Evolutionary conservation across 2,113 vertebrate genomes (phyloP).

Genomic region (Ornithorhynchus anatinus): DNA sequence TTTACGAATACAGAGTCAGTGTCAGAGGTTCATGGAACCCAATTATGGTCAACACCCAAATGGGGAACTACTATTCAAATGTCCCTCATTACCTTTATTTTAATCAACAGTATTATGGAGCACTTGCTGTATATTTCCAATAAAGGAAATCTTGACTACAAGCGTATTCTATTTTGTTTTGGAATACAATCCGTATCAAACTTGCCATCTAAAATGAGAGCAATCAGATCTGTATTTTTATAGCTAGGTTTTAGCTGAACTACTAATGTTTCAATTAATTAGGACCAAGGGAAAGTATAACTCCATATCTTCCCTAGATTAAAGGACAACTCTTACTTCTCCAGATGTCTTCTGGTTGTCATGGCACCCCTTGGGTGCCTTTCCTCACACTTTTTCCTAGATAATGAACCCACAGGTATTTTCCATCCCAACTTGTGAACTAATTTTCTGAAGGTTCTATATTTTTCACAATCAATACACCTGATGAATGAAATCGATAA

Average conservation of each 20-base stretch:
- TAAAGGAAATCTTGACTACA: neutral
- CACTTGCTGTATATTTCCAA: neutral
- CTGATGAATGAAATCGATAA: slow-evolving; percentile 48
- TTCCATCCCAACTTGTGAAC: neutral
- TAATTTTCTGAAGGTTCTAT: neutral
- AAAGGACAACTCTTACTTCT: slow-evolving; percentile 51
- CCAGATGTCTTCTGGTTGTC: slow-evolving; percentile 67
- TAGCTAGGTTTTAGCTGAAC: slow-evolving; percentile 8
- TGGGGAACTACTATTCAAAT: neutral
- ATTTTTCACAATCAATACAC: slow-evolving; percentile 9
- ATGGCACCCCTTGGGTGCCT: slow-evolving; percentile 44
- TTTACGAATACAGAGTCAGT: slow-evolving; percentile 20
- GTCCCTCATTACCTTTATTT: slow-evolving; percentile 1
- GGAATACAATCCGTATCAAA: slow-evolving; percentile 19
- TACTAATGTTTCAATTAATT: slow-evolving; percentile 17
- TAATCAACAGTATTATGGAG: fast-evolving
- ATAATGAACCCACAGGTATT: slow-evolving; percentile 30
- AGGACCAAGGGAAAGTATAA: neutral
- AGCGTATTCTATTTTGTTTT: neutral
- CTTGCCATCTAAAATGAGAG: neutral
- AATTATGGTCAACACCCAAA: neutral
- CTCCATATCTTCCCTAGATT: neutral
- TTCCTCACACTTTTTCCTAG: slow-evolving; percentile 11
- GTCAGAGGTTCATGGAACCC: slow-evolving; percentile 13
- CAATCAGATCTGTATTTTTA: slow-evolving; percentile 5